Evolutionary conservation across 2,888 invertebrate species (phyloP), one percentile per base, ranked within the genome.

Genomic region (Rhagonycha fulva): DNA sequence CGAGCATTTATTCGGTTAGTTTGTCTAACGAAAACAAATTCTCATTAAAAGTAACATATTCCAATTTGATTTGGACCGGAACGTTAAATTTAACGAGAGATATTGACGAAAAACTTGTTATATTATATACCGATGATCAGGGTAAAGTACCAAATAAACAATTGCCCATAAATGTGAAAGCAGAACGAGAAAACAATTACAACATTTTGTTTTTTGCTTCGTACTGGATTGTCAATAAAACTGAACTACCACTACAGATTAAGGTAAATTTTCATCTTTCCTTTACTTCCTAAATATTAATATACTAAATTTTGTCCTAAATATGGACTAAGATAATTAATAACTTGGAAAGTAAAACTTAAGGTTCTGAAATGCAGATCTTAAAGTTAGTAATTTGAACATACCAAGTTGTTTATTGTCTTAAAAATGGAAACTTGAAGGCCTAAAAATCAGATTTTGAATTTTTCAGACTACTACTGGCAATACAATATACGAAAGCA

Each of bases 201-300:
- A 91, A 92, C 79, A 87, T 95, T 72, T 90, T 90, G 83, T 89
- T 95, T 83, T 94, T 94, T 85, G 93, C 95, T 1, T 95, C 95
- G 14, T 96, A 94, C 86, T 97, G 97, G 96, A 90, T 97, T 83
- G 93, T 97, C 80, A 97, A 97, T 88, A 95, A 95, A 88, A 94
- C 96, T 4, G 95, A 95, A 12, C 88, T 97, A 78, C 95, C 96
- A 3, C 87, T 97, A 80, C 93, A 94, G 86, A 90, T 96, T 80
- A 93, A 94, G 90, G 95, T 94, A 86, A 86, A 85, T 61, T 7
- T 32, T 4, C 14, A 14, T 63, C 0, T 26, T 47, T 12, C 23
- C 2, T 19, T 19, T 19, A 19, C 2, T 19, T 1, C 19, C 19
- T 19, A 19, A 19, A 19, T 19, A n/a, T n/a, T n/a, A n/a, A n/a